Base-by-base conservation (phyloP, 35 echinoderm and acorn worm species). In the Apostichopus japonicus region DNA sequence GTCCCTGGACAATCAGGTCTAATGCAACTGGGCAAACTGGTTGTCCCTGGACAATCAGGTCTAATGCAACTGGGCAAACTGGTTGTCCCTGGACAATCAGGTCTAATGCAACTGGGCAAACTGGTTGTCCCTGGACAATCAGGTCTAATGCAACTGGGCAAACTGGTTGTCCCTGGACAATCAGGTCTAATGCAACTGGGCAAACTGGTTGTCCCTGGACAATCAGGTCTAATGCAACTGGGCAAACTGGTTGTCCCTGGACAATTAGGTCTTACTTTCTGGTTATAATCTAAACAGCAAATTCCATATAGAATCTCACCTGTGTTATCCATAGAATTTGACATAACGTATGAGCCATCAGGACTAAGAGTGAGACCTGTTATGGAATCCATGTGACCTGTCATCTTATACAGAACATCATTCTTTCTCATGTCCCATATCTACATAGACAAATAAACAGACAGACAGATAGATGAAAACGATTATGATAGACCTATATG, bases 401-500 rank as follows among this genome's bases (percentile, higher is more conserved):
- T 80, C 95, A 99, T 96, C 88, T 94, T 99, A 91, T 96, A 99
- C 1, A 99, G 91, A 8, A 99, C 27, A 24, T 94, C 97, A 71
- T 99, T 99, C 61, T 99, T 99, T 67, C 97, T 86, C 23, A 99
- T 82, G 90, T 99, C 95, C 97, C 97, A 96, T 21, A 99, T 95
- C 97, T 99, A 81, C 19, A 72, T 53, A 92, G 72, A 72, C 79
- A 92, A 91, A 78, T 61, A 84, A 75, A 88, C 86, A 44, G 79
- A n/a, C 53, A 87, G 56, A 54, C 8, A 87, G 5, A 62, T 14
- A 56, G 22, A 44, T 51, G 10, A 22, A 24, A 90, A 16, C 51
- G 59, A 79, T 44, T 44, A 44, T 44, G 22, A 21, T 62, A 44
- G 33, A 44, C 33, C 33, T 44, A 44, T 44, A 44, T 44, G 33